A percentile compares a stretch with the other conserved stretches of the same genome.
Conservation (phyloP, 2,797 vertebrate genomes). For the Gallinago stenura region DNA sequence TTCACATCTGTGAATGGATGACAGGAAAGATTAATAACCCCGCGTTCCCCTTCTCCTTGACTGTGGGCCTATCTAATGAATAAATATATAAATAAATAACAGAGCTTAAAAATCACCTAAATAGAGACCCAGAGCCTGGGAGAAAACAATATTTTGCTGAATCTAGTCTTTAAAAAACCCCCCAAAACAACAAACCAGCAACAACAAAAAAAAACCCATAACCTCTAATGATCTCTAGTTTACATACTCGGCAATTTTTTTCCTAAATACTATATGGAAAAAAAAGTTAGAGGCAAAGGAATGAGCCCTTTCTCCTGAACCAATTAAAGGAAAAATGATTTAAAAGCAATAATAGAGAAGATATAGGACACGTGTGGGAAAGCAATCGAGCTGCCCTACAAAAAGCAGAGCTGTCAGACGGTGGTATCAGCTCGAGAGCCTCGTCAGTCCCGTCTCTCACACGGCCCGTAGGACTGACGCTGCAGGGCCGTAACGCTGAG, state of each 20-base stretch:
- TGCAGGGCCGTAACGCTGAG: not conserved
- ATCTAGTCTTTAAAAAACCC: constrained; percentile 78
- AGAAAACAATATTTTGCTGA: constrained; percentile 94
- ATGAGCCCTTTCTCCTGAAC: constrained; percentile 9
- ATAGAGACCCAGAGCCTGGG: constrained; percentile 87
- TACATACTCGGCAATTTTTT: constrained; percentile 80
- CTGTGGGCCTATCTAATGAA: constrained; percentile 83
- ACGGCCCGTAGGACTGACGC: rapidly evolving
- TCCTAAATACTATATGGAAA: constrained; percentile 66
- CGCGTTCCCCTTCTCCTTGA: constrained; percentile 79
- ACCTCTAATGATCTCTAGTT: constrained; percentile 82
- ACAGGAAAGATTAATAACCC: constrained; percentile 99
- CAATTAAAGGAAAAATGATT: constrained; percentile 35
- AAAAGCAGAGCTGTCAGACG: not conserved
- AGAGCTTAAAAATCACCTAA: constrained; percentile 82
- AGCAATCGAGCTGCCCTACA: not conserved
- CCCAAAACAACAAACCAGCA: not conserved
- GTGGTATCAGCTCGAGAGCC: rapidly evolving
- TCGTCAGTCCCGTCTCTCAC: not conserved
- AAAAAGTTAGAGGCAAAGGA: constrained; percentile 67
- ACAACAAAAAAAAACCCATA: constrained; percentile 70
- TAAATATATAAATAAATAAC: constrained; percentile 84
- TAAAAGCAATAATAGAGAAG: not conserved
- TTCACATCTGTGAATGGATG: constrained; percentile 97
- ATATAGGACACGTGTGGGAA: not conserved